Conservation (phyloP, 2,888 invertebrate species). For the Harpalus rufipes region DNA sequence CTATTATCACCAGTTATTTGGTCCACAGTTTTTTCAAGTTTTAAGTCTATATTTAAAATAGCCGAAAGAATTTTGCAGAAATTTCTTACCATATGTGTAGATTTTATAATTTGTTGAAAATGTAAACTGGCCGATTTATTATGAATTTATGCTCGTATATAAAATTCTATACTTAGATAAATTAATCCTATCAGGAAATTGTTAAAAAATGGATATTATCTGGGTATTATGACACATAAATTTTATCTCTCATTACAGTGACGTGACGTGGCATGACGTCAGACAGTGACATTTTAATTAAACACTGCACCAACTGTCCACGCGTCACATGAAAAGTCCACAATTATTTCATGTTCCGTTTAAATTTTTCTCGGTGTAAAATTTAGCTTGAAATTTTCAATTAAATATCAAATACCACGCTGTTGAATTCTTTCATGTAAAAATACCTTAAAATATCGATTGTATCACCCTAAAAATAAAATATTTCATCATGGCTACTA, state of each 20-base stretch:
- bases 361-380: neutral
- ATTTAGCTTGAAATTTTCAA: neutral
- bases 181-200: neutral
- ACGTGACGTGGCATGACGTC: constrained; percentile 14
- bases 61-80: too few relatives aligned
- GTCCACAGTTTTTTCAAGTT: too few relatives aligned
- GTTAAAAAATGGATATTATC: neutral
- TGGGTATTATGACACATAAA: neutral
- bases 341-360: neutral
- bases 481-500: neutral
- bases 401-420: neutral
- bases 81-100: too few relatives aligned
- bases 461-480: too few relatives aligned
- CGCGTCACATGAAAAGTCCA: neutral
- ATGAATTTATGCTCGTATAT: too few relatives aligned
- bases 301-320: constrained; percentile 34
- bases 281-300: constrained; percentile 47
- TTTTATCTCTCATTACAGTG: neutral
- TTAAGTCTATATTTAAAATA: too few relatives aligned
- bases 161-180: neutral
- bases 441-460: too few relatives aligned
- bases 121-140: too few relatives aligned
- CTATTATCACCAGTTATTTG: too few relatives aligned
- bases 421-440: too few relatives aligned
- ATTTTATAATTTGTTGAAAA: too few relatives aligned